A percentile compares a stretch with the other conserved stretches of the same genome.
phyloP scores from a whole-genome alignment of 2,888 invertebrate species.

The Ypsolopha scabrella region DNA sequence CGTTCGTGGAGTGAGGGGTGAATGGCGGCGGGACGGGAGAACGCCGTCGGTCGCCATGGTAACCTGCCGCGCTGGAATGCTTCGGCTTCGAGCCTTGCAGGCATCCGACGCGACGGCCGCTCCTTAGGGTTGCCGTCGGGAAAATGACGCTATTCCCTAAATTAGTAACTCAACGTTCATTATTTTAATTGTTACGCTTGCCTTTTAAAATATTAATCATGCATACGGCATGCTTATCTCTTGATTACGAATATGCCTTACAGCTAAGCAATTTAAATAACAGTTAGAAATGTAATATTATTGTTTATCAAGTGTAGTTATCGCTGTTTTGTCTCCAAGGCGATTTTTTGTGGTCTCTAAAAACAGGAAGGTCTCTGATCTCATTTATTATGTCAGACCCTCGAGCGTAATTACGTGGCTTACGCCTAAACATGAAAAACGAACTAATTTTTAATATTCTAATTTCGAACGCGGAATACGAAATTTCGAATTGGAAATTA shows the following conservation, averaged over 20 bases:
- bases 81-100: conserved; percentile 14
- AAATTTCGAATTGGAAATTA: conserved; percentile 17
- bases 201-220: not conserved
- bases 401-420: conserved; percentile 15
- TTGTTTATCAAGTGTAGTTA: not conserved
- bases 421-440: conserved; percentile 25
- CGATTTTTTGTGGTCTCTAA: not conserved
- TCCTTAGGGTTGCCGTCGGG: conserved; percentile 42
- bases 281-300: not conserved
- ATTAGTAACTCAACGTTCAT: conserved; percentile 22
- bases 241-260: not conserved
- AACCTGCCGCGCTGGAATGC: conserved; percentile 63
- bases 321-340: not conserved
- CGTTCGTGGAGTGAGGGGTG: conserved; percentile 30
- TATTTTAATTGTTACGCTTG: not conserved
- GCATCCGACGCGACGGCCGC: conserved; percentile 21
- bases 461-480: conserved; percentile 34
- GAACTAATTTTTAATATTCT: conserved; percentile 40
- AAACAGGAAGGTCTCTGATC: not conserved
- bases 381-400: conserved; percentile 1
- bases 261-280: not conserved
- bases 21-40: conserved; percentile 29
- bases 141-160: conserved; percentile 46
- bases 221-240: not conserved
- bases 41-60: conserved; percentile 67